Base-by-base conservation (phyloP, 2,797 vertebrate species). In the Sebastes matsubarae region DNA sequence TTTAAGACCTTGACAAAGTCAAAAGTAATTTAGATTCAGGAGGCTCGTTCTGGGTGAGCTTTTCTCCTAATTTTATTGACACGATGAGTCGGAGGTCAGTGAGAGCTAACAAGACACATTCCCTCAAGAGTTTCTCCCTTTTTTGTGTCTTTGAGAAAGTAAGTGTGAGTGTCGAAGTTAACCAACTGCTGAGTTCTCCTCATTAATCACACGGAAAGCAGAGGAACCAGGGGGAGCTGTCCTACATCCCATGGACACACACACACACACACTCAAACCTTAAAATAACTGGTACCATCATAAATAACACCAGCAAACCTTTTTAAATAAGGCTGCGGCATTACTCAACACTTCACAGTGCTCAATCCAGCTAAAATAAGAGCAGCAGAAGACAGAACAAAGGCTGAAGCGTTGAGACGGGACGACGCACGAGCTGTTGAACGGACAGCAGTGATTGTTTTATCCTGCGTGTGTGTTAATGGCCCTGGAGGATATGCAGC, bases 41-140 rank as follows among this genome's bases (percentile, higher is more conserved):
- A 65, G 81, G 8, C 59, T 38, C 1, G 18, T 74, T 64, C 61
- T 42, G 73, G 83, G 71, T 71, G 76, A 22, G 4, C 54, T 74
- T 77, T 67, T 46, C 76, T 68, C 57, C 71, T 75, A 46, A 72
- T 82, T 73, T 68, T 36, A 72, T 75, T 72, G 86, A 83, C 86
- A 81, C 27, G 1, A 54, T 22, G 75, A 82, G 83, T 66, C 72
- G 34, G 73, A 84, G 86, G 90, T 91, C 89, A 83, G 72, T n/a
- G 38, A 60, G 70, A 8, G 59, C 76, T 75, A 98, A 98, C 96
- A 96, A 97, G 95, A 96, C 72, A 95, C 96, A 71, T 95, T 93
- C 97, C 97, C 95, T 75, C 85, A 61, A 25, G 76, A 88, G 69
- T 59, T 72, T 50, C 71, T 70, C 29, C 67, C 60, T 76, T 34